These are phyloP conservation scores for Anagyrus pseudococci DNA, from an alignment of 2,888 invertebrate species.

Conservation along the genomic window DNA sequence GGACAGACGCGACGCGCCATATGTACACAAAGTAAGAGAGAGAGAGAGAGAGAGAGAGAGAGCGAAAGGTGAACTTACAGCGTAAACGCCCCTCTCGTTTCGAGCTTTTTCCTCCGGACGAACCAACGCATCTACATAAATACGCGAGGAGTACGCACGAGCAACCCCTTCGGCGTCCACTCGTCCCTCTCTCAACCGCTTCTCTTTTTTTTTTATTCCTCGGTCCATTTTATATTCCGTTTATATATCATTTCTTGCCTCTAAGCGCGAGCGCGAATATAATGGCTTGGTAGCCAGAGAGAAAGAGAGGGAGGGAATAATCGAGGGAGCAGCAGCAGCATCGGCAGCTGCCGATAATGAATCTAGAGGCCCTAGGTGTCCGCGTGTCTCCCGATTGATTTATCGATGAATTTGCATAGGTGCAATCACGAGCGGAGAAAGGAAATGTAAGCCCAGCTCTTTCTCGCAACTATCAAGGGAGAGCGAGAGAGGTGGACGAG, in stretches of 20 bases:
- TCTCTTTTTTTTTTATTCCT: background rate
- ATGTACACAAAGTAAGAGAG: constrained; percentile 1
- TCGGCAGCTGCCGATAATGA: constrained; percentile 52
- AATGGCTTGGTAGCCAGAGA: constrained; percentile 3
- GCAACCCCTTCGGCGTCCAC: constrained; percentile 7
- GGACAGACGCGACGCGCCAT: background rate
- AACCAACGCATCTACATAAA: too few relatives aligned
- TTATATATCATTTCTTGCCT: constrained; percentile 36
- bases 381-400: constrained; percentile 47
- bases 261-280: constrained; percentile 26
- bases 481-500: background rate
- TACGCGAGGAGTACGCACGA: background rate
- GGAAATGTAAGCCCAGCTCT: background rate
- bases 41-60: background rate
- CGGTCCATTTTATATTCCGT: constrained; percentile 14
- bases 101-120: too few relatives aligned
- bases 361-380: constrained; percentile 42
- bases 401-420: constrained; percentile 59
- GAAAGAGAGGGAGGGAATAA: constrained; percentile 9
- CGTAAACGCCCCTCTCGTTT: constrained; percentile 36
- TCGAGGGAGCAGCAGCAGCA: too few relatives aligned
- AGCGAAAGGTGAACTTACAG: too few relatives aligned
- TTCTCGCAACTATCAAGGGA: background rate
- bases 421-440: constrained; percentile 42
- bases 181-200: background rate